phyloP scores from a whole-genome alignment of 23 tunicate species.

The Pegea sp. region DNA sequence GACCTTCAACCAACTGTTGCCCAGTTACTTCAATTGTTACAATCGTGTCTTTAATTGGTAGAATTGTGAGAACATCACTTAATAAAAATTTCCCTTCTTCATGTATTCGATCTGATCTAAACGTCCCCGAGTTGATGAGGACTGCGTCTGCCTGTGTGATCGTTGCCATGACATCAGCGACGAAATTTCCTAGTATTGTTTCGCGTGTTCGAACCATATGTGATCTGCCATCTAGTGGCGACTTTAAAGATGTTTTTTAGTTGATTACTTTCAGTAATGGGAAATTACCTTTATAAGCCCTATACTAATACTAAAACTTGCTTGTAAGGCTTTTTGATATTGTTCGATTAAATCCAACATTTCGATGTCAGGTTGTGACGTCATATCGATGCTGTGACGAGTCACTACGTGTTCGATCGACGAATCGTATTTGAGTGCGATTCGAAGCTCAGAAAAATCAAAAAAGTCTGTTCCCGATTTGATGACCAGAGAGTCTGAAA shows the following conservation, averaged over 20 bases:
- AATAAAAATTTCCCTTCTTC: conserved; percentile 17
- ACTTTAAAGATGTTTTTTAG: conserved; percentile 3
- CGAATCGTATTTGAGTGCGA: conserved; percentile 16
- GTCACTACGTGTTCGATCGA: conserved; percentile 32
- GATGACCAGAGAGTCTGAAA: conserved; percentile 34
- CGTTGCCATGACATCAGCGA: conserved; percentile 63
- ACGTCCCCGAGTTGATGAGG: conserved; percentile 76
- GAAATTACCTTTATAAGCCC: conserved; percentile 27
- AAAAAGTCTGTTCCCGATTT: conserved; percentile 76
- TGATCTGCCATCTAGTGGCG: conserved; percentile 34
- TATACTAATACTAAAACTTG: conserved; percentile 18
- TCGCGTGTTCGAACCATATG: conserved; percentile 33
- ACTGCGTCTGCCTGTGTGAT: conserved; percentile 41
- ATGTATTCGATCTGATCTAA: conserved; percentile 47
- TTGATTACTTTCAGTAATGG: neutral
- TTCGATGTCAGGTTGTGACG: conserved; percentile 2
- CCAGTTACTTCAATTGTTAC: conserved; percentile 59
- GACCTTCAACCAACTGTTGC: conserved; percentile 33
- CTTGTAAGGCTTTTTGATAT: conserved; percentile 37
- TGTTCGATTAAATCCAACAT: conserved; percentile 31
- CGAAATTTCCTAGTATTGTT: conserved; percentile 66
- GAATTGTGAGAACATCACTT: conserved; percentile 58
- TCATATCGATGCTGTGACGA: conserved; percentile 40
- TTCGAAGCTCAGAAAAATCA: conserved; percentile 45
- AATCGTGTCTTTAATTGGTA: conserved; percentile 69